Evolutionary conservation across 2,888 invertebrate species (phyloP), one percentile per base, ranked within the genome.

Genomic region (Phortica magna): DNA sequence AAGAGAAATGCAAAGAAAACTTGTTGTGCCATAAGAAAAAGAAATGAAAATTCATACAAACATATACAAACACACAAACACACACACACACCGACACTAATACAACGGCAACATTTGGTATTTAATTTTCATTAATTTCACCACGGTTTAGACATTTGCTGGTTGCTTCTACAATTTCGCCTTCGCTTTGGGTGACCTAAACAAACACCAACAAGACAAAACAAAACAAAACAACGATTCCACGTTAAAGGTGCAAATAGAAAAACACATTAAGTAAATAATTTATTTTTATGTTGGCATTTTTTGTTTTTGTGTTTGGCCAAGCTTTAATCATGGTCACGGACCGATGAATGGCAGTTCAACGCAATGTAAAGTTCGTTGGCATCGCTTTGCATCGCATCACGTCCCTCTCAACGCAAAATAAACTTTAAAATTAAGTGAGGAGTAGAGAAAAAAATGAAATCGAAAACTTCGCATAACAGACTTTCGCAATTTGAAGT

Each of bases 71-170:
- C 39, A 65, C 39, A n/a, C n/a, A 3, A 68, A 68, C 14, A 12
- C 10, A 31, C 65, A 65, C 22, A 65, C 65, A 65, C 39, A 65
- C 39, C 3, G 3, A 39, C 68, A 68, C 41, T n/a, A 41, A n/a
- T 42, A 68, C n/a, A n/a, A 14, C 65, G 22, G 48, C 48, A 48
- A 48, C 59, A 19, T 59, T 59, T 59, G n/a, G 17, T 67, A 67
- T 67, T 67, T 67, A 67, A 67, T 17, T 67, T 67, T 67, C 67
- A 67, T 67, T 67, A 67, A 67, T 67, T 41, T 67, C 42, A 7
- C n/a, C 42, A 42, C n/a, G 41, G 9, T 39, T 31, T 12, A 65
- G 14, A 39, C 65, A 59, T 19, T 59, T 59, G 10, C 59, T 48
- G 48, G 48, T 48, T 6, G 10, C 9, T 48, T 9, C 4, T 14